Percentiles rank a stretch among this genome's conserved stretches.
Conservation (phyloP, 2,888 invertebrate species). For the Aphidius colemani region DNA sequence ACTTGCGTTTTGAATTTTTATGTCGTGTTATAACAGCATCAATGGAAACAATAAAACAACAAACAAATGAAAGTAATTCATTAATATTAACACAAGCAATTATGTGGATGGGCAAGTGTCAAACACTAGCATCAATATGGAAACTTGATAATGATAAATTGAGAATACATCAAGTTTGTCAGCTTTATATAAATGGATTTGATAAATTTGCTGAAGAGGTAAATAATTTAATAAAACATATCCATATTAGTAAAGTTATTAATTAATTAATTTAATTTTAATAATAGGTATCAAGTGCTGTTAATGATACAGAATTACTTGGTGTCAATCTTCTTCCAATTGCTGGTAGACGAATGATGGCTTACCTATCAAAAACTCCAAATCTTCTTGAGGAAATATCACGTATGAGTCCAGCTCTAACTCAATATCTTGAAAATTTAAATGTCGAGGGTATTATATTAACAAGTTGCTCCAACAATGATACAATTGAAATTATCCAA, state of each 20-base stretch:
- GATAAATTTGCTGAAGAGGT: conserved; percentile 69
- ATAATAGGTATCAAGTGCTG: conserved; percentile 66
- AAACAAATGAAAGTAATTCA: conserved; percentile 62
- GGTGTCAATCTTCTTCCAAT: conserved; percentile 76
- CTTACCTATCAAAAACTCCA: conserved; percentile 67
- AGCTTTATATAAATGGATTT: conserved; percentile 66
- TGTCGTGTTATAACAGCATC: conserved; percentile 75
- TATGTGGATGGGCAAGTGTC: conserved; percentile 75
- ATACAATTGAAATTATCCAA: conserved; percentile 50
- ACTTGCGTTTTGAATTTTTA: conserved; percentile 73
- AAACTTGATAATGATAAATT: conserved; percentile 72
- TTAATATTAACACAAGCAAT: conserved; percentile 61
- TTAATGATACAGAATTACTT: conserved; percentile 72
- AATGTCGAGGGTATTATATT: conserved; percentile 35
- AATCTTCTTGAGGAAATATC: conserved; percentile 72
- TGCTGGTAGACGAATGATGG: conserved; percentile 79
- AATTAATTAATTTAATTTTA: too few species aligned
- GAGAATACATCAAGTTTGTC: conserved; percentile 76
- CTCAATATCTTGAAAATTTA: conserved; percentile 73
- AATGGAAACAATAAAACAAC: conserved; percentile 73
- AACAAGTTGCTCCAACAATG: conserved; percentile 51
- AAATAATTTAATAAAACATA: conserved; percentile 19
- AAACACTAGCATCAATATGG: conserved; percentile 77
- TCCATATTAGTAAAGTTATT: not conserved
- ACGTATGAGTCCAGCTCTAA: conserved; percentile 76